Base-by-base conservation (phyloP, 2,797 vertebrate genomes). In the Microchirus variegatus region DNA sequence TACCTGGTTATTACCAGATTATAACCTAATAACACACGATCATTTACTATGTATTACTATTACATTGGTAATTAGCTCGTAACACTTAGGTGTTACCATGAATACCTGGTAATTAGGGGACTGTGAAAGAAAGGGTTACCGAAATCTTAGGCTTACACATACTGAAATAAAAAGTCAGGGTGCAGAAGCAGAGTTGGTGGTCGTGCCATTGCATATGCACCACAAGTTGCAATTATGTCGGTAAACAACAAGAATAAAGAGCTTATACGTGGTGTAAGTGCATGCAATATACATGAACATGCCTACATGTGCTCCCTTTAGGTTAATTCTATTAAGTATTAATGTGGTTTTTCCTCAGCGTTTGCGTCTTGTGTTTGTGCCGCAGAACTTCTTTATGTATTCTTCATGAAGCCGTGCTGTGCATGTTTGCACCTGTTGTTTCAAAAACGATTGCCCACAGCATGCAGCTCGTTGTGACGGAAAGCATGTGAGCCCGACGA, bases 401-500 rank as follows among this genome's bases (percentile, higher is more conserved):
- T 40, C 35, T 42, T 13, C 26, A 16, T 19, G 26, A 19, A 14
- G 44, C 19, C n/a, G n/a, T n/a, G n/a, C 57, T 47, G 13, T 54
- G 12, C 41, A 11, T 51, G 41, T 7, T 16, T 12, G 18, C 46
- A 44, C 55, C 58, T 73, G 51, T 68, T 66, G 71, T 75, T 44
- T 60, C 46, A 60, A 44, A 44, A 51, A 58, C 58, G 62, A 58
- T 59, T 61, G 63, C 67, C 53, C 11, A 10, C 35, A 63, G 47
- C 61, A 37, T 10, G 22, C 22, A 16, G 16, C 50, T 50, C 60
- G 42, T 50, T 60, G 42, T 48, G 50, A 45, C 36, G 4, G 47
- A 31, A 62, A 67, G 52, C 41, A 26, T 54, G 53, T 40, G 7
- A 55, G 49, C 54, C 41, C 44, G 58, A 66, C 73, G 68, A 70